Conservation (phyloP, 2,888 invertebrate species). For the Drosophila maculinotata region DNA sequence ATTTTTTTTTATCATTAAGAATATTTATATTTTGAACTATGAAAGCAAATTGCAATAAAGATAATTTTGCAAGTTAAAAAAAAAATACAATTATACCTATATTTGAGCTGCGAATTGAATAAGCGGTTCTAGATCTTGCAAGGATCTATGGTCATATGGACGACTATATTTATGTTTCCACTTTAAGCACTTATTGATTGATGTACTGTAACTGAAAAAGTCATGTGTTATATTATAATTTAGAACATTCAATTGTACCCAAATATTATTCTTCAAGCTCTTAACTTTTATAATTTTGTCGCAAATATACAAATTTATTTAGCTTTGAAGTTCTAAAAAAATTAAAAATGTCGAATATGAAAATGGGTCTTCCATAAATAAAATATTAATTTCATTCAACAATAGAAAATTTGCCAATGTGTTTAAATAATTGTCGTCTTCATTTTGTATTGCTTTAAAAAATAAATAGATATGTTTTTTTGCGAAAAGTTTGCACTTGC, state of each 20-base stretch:
- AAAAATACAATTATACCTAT: background rate
- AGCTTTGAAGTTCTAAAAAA: background rate
- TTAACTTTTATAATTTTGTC: background rate
- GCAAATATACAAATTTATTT: background rate
- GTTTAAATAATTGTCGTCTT: background rate
- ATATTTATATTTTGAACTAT: slow-evolving; percentile 22
- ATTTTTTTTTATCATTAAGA: slow-evolving; percentile 36
- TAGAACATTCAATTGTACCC: too few relatives aligned
- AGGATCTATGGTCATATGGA: too few relatives aligned
- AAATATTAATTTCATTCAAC: background rate
- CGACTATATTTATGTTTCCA: too few relatives aligned
- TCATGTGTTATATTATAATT: too few relatives aligned
- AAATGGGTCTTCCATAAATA: too few relatives aligned
- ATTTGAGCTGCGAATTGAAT: background rate
- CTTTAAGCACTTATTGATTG: too few relatives aligned
- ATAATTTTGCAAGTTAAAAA: slow-evolving; percentile 10
- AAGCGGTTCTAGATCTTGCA: slow-evolving; percentile 1
- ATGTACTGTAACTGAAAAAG: too few relatives aligned
- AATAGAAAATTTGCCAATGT: background rate
- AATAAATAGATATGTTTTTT: too few relatives aligned
- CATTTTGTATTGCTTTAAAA: too few relatives aligned
- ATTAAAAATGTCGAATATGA: too few relatives aligned
- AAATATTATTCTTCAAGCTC: background rate
- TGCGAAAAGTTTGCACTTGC: too few relatives aligned
- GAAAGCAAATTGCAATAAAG: slow-evolving; percentile 31